Conservation (phyloP, 2,113 vertebrate species). For the Eulemur rufifrons region DNA sequence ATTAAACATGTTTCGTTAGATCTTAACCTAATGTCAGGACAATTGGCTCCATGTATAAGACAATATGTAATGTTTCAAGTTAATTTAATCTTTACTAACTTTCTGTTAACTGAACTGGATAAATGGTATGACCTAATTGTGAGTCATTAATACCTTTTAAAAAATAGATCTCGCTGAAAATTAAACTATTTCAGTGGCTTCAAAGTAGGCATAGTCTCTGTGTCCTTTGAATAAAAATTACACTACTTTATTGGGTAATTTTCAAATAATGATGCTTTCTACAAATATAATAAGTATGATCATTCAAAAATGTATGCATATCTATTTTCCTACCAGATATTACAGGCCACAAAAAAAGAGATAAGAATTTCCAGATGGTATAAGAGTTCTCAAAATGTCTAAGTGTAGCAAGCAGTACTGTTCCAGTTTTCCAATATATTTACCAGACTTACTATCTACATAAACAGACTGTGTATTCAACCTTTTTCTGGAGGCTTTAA, state of each 20-base stretch:
- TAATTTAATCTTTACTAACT: slow-evolving; percentile 14
- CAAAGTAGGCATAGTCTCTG: neutral
- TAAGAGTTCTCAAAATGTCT: neutral
- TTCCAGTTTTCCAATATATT: slow-evolving; percentile 54
- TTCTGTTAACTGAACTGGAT: neutral
- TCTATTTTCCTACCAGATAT: slow-evolving; percentile 37
- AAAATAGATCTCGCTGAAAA: neutral
- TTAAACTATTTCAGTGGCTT: neutral
- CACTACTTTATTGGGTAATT: neutral
- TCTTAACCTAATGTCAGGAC: neutral
- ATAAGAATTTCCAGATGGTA: slow-evolving; percentile 47
- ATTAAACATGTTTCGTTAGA: slow-evolving; percentile 21
- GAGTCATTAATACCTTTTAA: neutral
- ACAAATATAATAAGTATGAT: neutral
- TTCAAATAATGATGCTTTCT: slow-evolving; percentile 33
- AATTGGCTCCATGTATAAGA: neutral
- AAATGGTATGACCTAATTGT: neutral
- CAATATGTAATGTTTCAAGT: neutral
- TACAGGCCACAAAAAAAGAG: slow-evolving; percentile 5
- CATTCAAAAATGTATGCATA: neutral
- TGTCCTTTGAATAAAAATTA: neutral
- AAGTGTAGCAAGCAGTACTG: neutral
- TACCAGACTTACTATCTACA: slow-evolving; percentile 55
- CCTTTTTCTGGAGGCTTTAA: slow-evolving; percentile 52
- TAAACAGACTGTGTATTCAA: slow-evolving; percentile 61